A percentile compares a stretch with the other conserved stretches of the same genome.
Evolutionary conservation across 2,113 vertebrate genomes (phyloP).

Genomic region (Todiramphus saurophagus): DNA sequence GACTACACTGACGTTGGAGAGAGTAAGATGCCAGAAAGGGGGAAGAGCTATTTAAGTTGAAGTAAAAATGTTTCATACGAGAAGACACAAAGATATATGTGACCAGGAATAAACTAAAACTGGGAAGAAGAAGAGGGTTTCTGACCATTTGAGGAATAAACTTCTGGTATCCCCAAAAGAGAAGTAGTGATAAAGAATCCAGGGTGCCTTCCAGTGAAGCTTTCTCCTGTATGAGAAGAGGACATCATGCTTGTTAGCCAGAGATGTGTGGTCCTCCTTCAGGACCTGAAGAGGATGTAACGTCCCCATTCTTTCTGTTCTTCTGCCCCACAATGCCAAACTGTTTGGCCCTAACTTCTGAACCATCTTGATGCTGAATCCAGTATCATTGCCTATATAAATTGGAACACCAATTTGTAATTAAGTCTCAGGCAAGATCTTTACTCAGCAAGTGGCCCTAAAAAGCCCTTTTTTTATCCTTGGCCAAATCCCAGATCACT

Average conservation of each 20-base stretch:
- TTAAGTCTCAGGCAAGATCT: conserved; percentile 20
- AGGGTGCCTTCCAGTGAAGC: neutral
- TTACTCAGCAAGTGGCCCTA: conserved; percentile 17
- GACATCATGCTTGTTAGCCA: neutral
- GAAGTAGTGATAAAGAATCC: neutral
- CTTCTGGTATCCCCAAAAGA: neutral
- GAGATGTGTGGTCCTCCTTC: neutral
- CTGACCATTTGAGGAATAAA: neutral
- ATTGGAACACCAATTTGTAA: neutral
- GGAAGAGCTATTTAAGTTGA: neutral
- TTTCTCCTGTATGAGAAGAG: neutral
- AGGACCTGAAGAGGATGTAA: neutral
- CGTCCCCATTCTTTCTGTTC: neutral
- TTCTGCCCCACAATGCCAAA: neutral
- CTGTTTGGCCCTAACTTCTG: neutral
- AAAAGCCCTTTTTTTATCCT: conserved; percentile 5
- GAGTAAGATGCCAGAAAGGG: neutral
- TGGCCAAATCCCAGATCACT: conserved; percentile 35
- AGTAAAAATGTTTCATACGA: conserved; percentile 17
- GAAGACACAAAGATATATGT: conserved; percentile 7
- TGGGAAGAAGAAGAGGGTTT: neutral
- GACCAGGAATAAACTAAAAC: neutral
- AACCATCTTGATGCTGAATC: neutral
- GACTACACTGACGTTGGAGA: neutral
- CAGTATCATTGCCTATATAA: neutral